phyloP scores from a whole-genome alignment of 1,140 invertebrate species.

The Subanguina moxae region DNA sequence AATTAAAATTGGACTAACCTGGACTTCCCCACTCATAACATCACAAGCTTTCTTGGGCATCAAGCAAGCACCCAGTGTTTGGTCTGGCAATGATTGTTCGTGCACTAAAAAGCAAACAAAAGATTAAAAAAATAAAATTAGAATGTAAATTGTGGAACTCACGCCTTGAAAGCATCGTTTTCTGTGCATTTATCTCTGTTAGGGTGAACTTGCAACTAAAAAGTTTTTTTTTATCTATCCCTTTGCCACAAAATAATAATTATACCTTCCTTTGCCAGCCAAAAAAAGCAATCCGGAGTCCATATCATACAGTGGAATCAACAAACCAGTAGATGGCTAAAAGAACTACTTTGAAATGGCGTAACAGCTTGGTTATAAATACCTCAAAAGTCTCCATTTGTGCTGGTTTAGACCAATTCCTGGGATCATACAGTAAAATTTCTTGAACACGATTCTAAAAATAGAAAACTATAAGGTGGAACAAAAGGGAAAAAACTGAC shows the following conservation, averaged over 20 bases:
- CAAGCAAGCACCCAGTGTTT: constrained; percentile 60
- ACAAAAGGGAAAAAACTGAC: background rate
- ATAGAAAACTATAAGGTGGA: background rate
- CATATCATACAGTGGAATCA: constrained; percentile 84
- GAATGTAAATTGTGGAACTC: background rate
- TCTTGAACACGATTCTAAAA: constrained; percentile 52
- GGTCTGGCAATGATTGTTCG: constrained; percentile 61
- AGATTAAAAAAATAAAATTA: too few relatives aligned
- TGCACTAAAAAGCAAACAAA: constrained; percentile 63
- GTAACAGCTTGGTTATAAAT: too few relatives aligned
- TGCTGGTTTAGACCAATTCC: constrained; percentile 44
- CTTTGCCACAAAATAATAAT: too few relatives aligned
- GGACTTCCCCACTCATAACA: constrained; percentile 62
- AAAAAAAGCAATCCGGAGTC: constrained; percentile 87
- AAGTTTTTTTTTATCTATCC: too few relatives aligned
- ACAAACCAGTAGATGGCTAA: constrained; percentile 65
- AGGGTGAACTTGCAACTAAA: constrained; percentile 1
- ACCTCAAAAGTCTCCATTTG: background rate
- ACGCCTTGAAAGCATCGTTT: background rate
- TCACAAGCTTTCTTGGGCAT: constrained; percentile 60
- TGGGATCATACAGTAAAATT: constrained; percentile 58
- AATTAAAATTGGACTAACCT: constrained; percentile 18
- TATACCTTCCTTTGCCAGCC: constrained; percentile 77
- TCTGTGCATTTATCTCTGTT: background rate
- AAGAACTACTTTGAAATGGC: constrained; percentile 36